Conservation (phyloP, 2,888 invertebrate species). For the Phlogophora meticulosa region DNA sequence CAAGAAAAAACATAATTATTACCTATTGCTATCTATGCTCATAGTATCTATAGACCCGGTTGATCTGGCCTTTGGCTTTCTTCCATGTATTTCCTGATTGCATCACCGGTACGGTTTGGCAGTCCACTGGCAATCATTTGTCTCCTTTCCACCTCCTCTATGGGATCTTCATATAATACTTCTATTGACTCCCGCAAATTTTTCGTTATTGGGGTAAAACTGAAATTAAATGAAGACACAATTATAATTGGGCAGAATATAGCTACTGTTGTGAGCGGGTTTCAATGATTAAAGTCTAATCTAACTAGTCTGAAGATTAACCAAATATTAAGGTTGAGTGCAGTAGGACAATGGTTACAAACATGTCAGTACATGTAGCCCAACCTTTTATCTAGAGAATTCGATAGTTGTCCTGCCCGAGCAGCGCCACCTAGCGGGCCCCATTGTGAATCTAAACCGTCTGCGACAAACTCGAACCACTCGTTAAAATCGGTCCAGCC, state of each 20-base stretch:
- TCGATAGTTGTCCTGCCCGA: too few species aligned
- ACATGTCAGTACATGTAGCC: neutral
- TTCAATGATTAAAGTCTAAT: neutral
- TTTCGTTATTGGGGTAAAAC: conserved; percentile 72
- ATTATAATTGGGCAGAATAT: neutral
- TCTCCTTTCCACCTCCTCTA: conserved; percentile 84
- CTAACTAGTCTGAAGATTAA: too few species aligned
- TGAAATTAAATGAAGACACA: conserved; percentile 65
- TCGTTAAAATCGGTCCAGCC: too few species aligned
- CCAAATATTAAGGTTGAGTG: too few species aligned
- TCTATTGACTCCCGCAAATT: conserved; percentile 78
- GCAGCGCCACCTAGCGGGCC: too few species aligned
- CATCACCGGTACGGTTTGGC: conserved; percentile 72
- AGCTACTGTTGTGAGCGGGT: neutral
- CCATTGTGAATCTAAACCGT: too few species aligned
- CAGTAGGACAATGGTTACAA: neutral
- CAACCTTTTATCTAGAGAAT: too few species aligned
- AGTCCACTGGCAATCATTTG: conserved; percentile 82
- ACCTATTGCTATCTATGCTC: conserved; percentile 76
- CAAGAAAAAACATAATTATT: conserved; percentile 50
- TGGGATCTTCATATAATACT: conserved; percentile 82
- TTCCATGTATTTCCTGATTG: conserved; percentile 73
- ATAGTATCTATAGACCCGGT: conserved; percentile 79
- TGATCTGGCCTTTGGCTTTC: conserved; percentile 76
- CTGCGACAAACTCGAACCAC: too few species aligned